Base-by-base conservation (phyloP, 2,888 invertebrate species). In the Invenusta paracnida region DNA sequence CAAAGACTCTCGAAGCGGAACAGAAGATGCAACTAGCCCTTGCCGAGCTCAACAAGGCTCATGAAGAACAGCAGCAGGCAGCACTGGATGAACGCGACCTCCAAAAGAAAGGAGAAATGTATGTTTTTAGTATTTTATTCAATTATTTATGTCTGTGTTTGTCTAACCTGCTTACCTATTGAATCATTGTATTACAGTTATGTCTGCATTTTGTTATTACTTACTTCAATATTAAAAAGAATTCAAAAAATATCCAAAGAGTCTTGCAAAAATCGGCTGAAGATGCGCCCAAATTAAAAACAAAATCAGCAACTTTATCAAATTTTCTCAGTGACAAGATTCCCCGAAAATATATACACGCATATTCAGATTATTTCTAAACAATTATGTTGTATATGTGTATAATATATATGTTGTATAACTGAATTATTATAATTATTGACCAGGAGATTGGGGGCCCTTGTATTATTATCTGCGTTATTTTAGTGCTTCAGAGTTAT, bases 111-210 rank as follows among this genome's bases (percentile, higher is more conserved):
- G 23, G 25, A 73, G 73, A 73, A n/a, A 73, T 73, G 73, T 5
- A 73, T 73, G 73, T 73, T 73, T 73, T 23, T 73, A 5, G 23
- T 73, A 73, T 73, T 73, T 73, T 73, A 73, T 73, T 73, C 11
- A 5, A 73, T 73, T 73, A 73, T 73, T 73, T 73, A 73, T 13
- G 73, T 73, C 23, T 73, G 11, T 23, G 73, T 73, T 5, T 73
- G 2, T 73, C 2, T 73, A 17, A 17, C 48, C 5, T 48, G 17
- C 48, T 11, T 48, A 48, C 48, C 48, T 48, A 48, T 17, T 5
- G 5, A 48, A 11, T 48, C 5, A 48, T 11, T 48, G 17, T 48
- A 48, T 48, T 48, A 48, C 48, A 48, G 48, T 48, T 48, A 48
- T 48, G 17, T 48, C 17, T 48, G 5, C 48, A 48, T 5, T 48